Conservation (phyloP, 2,113 vertebrate genomes). For the Nymphicus hollandicus region DNA sequence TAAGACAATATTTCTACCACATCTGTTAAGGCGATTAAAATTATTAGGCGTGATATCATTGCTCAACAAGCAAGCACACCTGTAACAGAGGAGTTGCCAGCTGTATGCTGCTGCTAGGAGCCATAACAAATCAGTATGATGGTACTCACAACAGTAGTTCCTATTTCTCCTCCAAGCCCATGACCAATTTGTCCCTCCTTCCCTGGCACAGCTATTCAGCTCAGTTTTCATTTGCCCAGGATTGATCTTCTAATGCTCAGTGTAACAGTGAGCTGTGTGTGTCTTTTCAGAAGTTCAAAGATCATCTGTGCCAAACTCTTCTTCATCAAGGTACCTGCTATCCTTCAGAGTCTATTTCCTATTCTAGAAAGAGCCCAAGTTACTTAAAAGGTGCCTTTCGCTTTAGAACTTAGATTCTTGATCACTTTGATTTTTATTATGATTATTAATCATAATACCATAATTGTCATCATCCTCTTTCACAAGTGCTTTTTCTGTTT, state of each 20-base stretch:
- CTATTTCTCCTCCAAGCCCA: background rate
- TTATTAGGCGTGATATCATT: background rate
- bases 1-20: background rate
- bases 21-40: background rate
- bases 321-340: background rate
- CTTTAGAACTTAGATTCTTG: background rate
- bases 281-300: background rate
- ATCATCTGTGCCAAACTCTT: background rate
- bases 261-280: background rate
- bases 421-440: background rate
- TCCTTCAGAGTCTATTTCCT: background rate
- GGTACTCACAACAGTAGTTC: background rate
- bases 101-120: background rate
- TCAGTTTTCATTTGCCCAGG: background rate
- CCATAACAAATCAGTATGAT: background rate
- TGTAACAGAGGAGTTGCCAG: background rate
- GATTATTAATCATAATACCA: background rate
- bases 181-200: background rate
- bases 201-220: background rate
- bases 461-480: background rate
- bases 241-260: background rate
- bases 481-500: background rate
- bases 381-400: background rate
- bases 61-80: background rate
- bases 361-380: background rate